Evolutionary conservation across 64 coral and sea anemone species (phyloP), one percentile per base, ranked within the genome.

Genomic region (Actinia tenebrosa): DNA sequence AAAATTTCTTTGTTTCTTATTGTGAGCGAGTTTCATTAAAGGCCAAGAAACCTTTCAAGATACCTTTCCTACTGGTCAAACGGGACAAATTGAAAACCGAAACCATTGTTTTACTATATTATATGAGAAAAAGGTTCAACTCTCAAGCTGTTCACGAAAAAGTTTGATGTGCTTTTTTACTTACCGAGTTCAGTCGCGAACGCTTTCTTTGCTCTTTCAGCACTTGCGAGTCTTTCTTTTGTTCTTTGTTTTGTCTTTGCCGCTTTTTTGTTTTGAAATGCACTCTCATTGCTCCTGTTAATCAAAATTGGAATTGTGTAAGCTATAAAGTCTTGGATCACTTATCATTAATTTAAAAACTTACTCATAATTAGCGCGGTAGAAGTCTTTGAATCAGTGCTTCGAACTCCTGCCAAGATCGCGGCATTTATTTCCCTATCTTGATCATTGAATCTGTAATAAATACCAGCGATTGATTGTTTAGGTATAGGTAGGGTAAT

Each of bases 401-500:
- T 71, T 71, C 64, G 64, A 71, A 71, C 64, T 71, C 66, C 66
- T 71, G 23, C 66, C 66, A 71, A 71, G 66, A 30, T 71, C 66
- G 66, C 66, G 66, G 66, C 66, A 71, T 71, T 71, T 13, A 30
- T 5, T 30, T 71, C 23, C 4, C 23, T 71, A 26, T 71, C 66
- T 71, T 71, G 66, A 71, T 71, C 23, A 71, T 71, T 71, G 25
- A 71, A 71, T 71, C 23, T 71, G 66, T 71, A 71, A 30, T 71
- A 37, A 71, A 71, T 30, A 71, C 0, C 20, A 71, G 66, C n/a
- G 66, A 71, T 71, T 71, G n/a, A 71, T 71, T 71, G 66, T 71
- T 71, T 71, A 71, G 66, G 66, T 71, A 71, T 71, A 71, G n/a
- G 66, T 71, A 71, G 66, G n/a, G 66, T 71, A n/a, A n/a, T n/a